Evolutionary conservation across 1,140 invertebrate species (phyloP).

Genomic region (Streblospio benedicti): DNA sequence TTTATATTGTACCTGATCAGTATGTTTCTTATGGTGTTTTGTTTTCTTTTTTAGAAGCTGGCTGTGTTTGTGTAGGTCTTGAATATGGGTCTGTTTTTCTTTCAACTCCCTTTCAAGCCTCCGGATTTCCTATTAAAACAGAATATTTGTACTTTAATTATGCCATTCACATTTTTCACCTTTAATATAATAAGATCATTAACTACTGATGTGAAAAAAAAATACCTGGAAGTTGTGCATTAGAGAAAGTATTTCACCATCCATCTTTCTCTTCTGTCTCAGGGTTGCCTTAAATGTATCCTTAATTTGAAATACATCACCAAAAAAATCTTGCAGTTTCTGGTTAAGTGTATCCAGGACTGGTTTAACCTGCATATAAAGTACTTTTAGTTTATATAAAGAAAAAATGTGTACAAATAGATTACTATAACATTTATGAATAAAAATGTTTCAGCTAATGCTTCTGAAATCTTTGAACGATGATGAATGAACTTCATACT

Average conservation of each 20-base stretch:
- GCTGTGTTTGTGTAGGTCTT: neutral
- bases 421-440: no score
- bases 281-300: neutral
- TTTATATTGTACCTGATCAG: neutral
- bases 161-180: no score
- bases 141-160: no score
- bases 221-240: neutral
- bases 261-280: neutral
- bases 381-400: no score
- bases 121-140: conserved; percentile 4
- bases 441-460: no score
- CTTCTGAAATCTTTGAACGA: no score
- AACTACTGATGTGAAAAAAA: no score
- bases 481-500: no score
- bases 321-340: neutral
- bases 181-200: no score
- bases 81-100: conserved; percentile 5
- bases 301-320: neutral
- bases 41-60: conserved; percentile 6
- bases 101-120: conserved; percentile 1
- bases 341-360: no score
- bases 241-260: conserved; percentile 3
- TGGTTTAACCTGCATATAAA: no score
- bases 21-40: conserved; percentile 4
- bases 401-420: no score